These are phyloP conservation scores for Pterocles orientalis DNA, from an alignment of 2,113 vertebrate genomes.

Conservation along the genomic window DNA sequence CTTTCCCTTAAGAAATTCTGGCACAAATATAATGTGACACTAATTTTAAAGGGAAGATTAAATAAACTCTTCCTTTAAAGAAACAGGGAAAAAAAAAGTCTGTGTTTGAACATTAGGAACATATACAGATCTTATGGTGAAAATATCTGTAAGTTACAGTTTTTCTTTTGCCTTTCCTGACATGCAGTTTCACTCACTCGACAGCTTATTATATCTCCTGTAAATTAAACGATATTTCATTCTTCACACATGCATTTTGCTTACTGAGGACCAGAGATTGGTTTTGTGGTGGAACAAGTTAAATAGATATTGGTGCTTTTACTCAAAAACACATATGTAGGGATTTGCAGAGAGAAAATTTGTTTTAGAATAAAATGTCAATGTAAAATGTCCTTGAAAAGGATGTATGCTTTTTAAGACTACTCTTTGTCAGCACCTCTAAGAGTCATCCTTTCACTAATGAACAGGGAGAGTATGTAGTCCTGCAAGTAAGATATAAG, in stretches of 20 bases:
- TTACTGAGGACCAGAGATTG: neutral
- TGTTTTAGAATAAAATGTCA: neutral
- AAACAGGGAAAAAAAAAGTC: accelerated
- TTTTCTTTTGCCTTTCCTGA: neutral
- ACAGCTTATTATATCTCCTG: neutral
- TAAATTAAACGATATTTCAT: neutral
- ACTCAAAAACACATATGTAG: neutral
- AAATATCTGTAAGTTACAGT: neutral
- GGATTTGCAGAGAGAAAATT: neutral
- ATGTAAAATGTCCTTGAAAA: neutral
- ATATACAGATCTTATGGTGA: neutral
- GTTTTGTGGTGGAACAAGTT: neutral
- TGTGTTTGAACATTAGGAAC: neutral
- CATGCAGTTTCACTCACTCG: neutral
- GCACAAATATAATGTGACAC: neutral
- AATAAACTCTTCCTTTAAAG: neutral
- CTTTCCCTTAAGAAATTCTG: neutral
- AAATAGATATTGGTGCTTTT: neutral
- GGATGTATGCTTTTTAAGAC: neutral
- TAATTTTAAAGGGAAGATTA: neutral
- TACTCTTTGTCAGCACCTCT: neutral
- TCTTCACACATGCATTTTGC: neutral
- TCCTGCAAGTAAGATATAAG: neutral
- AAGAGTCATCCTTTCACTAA: neutral
- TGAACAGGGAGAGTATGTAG: neutral